Percentiles rank a stretch among this genome's conserved stretches.
Conservation (phyloP, 2,888 invertebrate genomes). For the Melangyna quadrimaculata region DNA sequence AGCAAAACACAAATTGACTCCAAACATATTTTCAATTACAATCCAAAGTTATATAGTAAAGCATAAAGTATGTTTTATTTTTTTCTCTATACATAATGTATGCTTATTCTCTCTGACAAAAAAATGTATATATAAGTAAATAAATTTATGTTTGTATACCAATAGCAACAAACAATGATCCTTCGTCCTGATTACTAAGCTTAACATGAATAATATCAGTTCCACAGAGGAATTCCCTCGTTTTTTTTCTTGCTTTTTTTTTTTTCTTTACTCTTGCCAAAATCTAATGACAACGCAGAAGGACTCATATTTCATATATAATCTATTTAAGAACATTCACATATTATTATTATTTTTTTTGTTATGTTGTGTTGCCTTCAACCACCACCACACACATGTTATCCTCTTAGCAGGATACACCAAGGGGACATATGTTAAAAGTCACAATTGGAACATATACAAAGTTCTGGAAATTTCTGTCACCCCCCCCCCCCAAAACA, state of each 20-base stretch:
- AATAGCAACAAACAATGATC: constrained; percentile 27
- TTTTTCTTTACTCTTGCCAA: background rate
- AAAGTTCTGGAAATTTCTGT: background rate
- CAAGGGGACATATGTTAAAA: constrained; percentile 53
- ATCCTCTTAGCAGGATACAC: constrained; percentile 12
- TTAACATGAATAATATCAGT: constrained; percentile 65
- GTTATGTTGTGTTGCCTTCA: background rate
- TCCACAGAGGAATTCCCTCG: constrained; percentile 42
- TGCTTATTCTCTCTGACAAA: constrained; percentile 3
- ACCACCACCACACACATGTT: background rate
- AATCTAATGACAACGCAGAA: constrained; percentile 52
- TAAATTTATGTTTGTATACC: background rate
- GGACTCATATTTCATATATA: constrained; percentile 54
- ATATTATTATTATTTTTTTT: background rate
- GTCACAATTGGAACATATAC: constrained; percentile 27
- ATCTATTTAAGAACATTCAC: constrained; percentile 56
- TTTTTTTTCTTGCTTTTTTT: background rate
- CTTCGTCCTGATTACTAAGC: constrained; percentile 61
- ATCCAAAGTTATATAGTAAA: constrained; percentile 43
- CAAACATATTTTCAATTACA: constrained; percentile 65
- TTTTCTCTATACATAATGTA: background rate
- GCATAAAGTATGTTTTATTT: background rate
- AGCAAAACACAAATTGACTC: constrained; percentile 28
- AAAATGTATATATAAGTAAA: background rate
- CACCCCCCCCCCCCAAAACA: background rate